Percentiles rank a stretch among this genome's conserved stretches.
These are phyloP conservation scores for Panzeria rudis DNA, from an alignment of 2,888 invertebrate species.

Conservation along the genomic window DNA sequence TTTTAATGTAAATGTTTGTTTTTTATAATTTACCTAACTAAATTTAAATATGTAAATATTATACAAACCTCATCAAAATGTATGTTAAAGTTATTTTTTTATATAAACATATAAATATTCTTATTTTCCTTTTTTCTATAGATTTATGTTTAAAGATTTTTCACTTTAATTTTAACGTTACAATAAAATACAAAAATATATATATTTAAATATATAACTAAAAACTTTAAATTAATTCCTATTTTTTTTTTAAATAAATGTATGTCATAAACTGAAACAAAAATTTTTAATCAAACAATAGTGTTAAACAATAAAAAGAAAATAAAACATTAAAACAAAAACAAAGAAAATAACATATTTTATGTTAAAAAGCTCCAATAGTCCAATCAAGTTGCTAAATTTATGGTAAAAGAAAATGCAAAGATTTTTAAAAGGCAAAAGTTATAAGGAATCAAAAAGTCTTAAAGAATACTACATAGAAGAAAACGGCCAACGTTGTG, in stretches of 20 bases:
- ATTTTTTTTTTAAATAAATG: constrained; percentile 64
- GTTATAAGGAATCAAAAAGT: not conserved
- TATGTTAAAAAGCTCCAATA: constrained; percentile 52
- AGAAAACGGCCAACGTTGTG: no score
- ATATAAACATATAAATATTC: constrained; percentile 30
- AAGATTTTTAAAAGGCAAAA: constrained; percentile 21
- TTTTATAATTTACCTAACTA: constrained; percentile 57
- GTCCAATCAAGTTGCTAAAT: constrained; percentile 32
- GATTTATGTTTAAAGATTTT: constrained; percentile 60
- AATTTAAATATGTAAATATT: constrained; percentile 63
- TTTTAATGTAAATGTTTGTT: constrained; percentile 66
- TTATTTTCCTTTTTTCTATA: constrained; percentile 41
- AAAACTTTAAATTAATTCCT: constrained; percentile 71
- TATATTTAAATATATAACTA: constrained; percentile 66
- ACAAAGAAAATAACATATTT: constrained; percentile 51
- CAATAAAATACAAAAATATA: constrained; percentile 65
- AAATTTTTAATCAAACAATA: constrained; percentile 69
- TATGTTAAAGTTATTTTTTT: constrained; percentile 45
- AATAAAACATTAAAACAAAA: constrained; percentile 33
- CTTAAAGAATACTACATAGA: no score
- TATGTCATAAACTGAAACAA: constrained; percentile 65
- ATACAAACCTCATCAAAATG: constrained; percentile 33
- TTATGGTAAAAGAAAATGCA: constrained; percentile 1
- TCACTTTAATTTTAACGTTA: constrained; percentile 56
- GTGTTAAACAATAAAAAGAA: constrained; percentile 68